Conservation (phyloP, 2,797 vertebrate genomes). For the Mus spretus region DNA sequence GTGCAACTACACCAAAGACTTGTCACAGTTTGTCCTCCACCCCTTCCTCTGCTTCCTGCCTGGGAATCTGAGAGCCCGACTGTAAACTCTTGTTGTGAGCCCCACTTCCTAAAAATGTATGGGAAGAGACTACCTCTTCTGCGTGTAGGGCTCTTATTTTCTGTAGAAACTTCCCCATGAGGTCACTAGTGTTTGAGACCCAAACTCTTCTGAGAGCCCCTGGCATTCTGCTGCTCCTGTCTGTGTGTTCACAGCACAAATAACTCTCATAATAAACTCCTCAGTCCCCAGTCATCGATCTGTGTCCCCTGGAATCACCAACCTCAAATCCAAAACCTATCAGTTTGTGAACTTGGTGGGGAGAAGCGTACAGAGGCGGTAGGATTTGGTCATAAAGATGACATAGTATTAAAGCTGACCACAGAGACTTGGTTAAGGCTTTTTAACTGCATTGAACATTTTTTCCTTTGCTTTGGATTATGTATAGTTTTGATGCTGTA, state of each 20-base stretch:
- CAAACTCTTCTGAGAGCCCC: background rate
- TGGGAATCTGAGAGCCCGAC: background rate
- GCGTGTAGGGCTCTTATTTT: background rate
- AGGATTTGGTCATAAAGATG: conserved; percentile 70
- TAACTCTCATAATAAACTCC: background rate
- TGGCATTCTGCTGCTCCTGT: background rate
- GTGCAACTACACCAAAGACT: background rate
- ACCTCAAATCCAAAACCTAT: background rate
- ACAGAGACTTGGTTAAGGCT: conserved; percentile 80
- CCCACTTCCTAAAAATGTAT: background rate
- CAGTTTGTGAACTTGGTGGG: conserved; percentile 76
- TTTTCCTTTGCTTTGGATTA: conserved; percentile 81
- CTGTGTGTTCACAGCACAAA: background rate
- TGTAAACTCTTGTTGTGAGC: background rate
- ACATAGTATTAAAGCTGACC: conserved; percentile 72
- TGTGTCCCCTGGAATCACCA: background rate
- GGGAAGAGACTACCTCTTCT: background rate
- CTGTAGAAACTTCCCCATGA: background rate
- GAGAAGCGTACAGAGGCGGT: conserved; percentile 36
- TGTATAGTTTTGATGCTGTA: conserved; percentile 87
- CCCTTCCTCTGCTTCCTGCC: background rate
- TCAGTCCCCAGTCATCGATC: background rate
- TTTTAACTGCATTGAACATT: conserved; percentile 84
- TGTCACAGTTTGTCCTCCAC: background rate
- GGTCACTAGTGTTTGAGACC: too few species aligned